Conservation (phyloP, 2,888 invertebrate genomes). For the Mystacides longicornis region DNA sequence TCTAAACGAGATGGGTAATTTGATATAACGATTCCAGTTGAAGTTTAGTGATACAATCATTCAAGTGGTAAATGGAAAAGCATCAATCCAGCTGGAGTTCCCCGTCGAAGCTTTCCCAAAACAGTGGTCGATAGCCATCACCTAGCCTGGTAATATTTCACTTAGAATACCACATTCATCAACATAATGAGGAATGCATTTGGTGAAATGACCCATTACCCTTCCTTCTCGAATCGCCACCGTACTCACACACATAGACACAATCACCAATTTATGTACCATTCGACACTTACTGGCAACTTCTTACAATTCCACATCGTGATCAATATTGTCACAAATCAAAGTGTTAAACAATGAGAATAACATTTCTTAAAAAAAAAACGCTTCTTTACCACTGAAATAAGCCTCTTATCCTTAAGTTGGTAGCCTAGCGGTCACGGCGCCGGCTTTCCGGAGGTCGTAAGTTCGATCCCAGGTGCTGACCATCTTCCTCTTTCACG, state of each 20-base stretch:
- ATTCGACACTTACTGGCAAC: too few species aligned
- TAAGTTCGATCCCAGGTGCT: too few species aligned
- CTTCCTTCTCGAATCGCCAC: neutral
- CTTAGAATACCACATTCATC: slow-evolving; percentile 17
- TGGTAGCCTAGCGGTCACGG: too few species aligned
- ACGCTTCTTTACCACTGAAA: too few species aligned
- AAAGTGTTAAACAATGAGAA: too few species aligned
- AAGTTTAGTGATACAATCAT: slow-evolving; percentile 9
- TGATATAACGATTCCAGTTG: slow-evolving; percentile 5
- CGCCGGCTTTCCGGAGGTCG: too few species aligned
- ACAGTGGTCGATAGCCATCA: neutral
- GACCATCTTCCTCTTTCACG: too few species aligned
- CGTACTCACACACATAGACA: neutral
- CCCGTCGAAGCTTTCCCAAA: neutral
- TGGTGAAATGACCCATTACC: slow-evolving; percentile 20
- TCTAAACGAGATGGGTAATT: slow-evolving; percentile 3
- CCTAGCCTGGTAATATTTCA: slow-evolving; percentile 15
- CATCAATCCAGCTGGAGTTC: slow-evolving; percentile 2
- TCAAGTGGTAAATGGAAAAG: slow-evolving; percentile 4
- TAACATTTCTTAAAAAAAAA: too few species aligned
- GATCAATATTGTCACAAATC: too few species aligned
- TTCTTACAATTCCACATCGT: too few species aligned
- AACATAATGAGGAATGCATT: slow-evolving; percentile 23
- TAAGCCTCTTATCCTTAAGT: too few species aligned
- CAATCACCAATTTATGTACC: too few species aligned